phyloP scores from a whole-genome alignment of 2,797 vertebrate genomes.

The Sylvilagus floridanus region DNA sequence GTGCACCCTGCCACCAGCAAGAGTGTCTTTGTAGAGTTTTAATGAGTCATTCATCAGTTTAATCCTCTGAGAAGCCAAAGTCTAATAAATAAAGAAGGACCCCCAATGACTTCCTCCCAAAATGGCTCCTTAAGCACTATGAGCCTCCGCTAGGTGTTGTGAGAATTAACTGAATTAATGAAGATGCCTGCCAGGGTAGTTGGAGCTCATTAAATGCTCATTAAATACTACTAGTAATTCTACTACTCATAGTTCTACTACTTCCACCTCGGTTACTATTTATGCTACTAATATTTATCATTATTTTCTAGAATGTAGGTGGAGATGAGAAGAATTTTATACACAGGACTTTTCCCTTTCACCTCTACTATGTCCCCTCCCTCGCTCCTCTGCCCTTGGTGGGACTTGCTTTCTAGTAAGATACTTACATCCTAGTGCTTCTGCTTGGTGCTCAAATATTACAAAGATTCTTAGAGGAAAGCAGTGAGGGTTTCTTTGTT shows the following conservation, averaged over 20 bases:
- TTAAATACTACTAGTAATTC: no score
- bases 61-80: slow-evolving; percentile 25
- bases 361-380: background rate
- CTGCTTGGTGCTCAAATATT: background rate
- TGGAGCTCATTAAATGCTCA: background rate
- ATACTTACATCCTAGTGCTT: background rate
- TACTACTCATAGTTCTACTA: background rate
- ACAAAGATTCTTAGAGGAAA: background rate
- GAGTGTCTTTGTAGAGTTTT: slow-evolving; percentile 49
- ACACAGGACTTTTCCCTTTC: background rate
- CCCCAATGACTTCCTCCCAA: background rate
- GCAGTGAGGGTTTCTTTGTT: background rate
- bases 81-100: slow-evolving; percentile 9
- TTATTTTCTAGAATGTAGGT: background rate
- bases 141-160: background rate
- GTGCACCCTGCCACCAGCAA: background rate
- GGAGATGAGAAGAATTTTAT: background rate
- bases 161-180: background rate
- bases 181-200: background rate
- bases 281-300: background rate
- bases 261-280: background rate
- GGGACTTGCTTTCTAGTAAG: background rate
- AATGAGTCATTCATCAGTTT: background rate
- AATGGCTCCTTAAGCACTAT: slow-evolving; percentile 31
- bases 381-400: background rate